Evolutionary conservation across 2,797 vertebrate genomes (phyloP).

Genomic region (Todus mexicanus): DNA sequence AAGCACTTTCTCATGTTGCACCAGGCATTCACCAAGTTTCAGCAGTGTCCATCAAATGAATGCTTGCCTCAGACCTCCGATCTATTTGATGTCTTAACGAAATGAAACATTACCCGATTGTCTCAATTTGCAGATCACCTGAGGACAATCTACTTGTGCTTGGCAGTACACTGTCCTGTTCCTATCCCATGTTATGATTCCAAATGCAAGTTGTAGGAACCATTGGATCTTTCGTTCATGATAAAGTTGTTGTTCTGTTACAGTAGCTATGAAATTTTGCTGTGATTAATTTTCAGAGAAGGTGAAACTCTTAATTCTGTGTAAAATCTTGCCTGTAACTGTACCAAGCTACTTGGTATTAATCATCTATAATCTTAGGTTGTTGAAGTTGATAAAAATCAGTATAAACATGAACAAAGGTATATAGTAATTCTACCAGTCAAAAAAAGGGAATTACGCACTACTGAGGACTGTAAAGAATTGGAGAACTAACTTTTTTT

Average conservation of each 20-base stretch:
- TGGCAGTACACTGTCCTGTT: neutral
- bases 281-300: neutral
- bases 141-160: neutral
- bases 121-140: neutral
- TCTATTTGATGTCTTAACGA: neutral
- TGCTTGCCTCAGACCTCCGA: neutral
- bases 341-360: neutral
- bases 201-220: neutral
- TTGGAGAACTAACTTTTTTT: neutral
- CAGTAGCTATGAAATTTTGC: neutral
- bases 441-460: neutral
- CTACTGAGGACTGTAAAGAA: neutral
- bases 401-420: neutral
- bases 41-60: neutral
- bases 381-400: neutral
- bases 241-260: neutral
- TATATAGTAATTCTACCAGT: neutral
- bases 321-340: neutral
- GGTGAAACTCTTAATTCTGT: neutral
- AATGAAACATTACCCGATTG: neutral
- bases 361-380: neutral
- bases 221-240: neutral
- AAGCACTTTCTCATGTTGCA: neutral
- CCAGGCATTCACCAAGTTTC: neutral
- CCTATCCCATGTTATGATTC: neutral